Percentiles rank a stretch among this genome's conserved stretches.
These are phyloP conservation scores for Rhorus exstirpatorius DNA, from an alignment of 2,888 invertebrate species.

Conservation along the genomic window DNA sequence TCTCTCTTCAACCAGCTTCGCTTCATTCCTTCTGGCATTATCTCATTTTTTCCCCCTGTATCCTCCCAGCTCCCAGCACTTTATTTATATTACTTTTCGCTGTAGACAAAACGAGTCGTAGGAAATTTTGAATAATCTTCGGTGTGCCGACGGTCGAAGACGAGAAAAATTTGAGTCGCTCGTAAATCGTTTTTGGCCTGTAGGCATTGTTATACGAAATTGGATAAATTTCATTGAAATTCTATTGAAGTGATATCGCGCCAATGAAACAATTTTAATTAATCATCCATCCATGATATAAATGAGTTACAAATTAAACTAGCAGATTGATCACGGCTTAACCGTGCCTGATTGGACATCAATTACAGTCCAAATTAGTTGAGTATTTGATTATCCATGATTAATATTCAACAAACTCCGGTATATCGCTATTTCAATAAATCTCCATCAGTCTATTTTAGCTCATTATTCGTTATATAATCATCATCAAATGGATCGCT, in stretches of 20 bases:
- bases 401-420: background rate
- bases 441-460: background rate
- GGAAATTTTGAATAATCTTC: background rate
- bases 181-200: background rate
- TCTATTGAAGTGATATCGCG: too few species aligned
- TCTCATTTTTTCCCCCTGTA: slow-evolving; percentile 2
- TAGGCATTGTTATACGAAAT: too few species aligned
- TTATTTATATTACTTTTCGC: slow-evolving; percentile 54
- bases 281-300: background rate
- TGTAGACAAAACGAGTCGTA: background rate
- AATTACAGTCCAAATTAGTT: background rate
- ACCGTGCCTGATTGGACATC: background rate
- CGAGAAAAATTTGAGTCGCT: background rate
- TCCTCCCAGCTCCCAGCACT: slow-evolving; percentile 48
- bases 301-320: too few species aligned
- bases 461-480: background rate
- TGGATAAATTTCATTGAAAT: too few species aligned
- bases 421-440: background rate
- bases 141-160: slow-evolving; percentile 27
- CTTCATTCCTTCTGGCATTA: slow-evolving; percentile 30
- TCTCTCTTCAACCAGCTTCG: background rate
- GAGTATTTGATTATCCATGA: background rate
- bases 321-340: background rate
- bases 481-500: background rate
- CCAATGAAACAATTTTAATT: background rate